Evolutionary conservation across 2,888 invertebrate species (phyloP).

Genomic region (Cistogaster globosa): DNA sequence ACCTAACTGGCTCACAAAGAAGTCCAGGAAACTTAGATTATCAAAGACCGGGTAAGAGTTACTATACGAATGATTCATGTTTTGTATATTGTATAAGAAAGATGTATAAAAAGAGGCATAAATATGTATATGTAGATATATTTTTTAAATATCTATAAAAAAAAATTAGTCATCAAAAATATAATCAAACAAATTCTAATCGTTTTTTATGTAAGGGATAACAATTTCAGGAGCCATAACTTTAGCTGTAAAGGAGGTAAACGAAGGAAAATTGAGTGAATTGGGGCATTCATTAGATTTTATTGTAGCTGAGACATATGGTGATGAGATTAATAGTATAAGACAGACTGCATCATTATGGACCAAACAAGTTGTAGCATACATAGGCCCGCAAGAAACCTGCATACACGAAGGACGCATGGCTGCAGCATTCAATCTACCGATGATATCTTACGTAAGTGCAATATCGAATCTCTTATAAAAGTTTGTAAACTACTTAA

Average conservation of each 20-base stretch:
- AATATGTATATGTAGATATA: too few species aligned
- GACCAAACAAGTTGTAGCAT: constrained; percentile 92
- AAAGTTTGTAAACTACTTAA: neutral
- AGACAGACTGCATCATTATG: constrained; percentile 92
- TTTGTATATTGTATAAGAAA: too few species aligned
- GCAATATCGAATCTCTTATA: neutral
- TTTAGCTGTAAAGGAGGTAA: constrained; percentile 92
- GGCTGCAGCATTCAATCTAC: constrained; percentile 96
- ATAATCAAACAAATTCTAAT: neutral
- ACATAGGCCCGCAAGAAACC: constrained; percentile 92
- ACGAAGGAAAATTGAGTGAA: constrained; percentile 84
- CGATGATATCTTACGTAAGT: constrained; percentile 98
- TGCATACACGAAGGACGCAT: constrained; percentile 96
- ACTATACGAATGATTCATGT: too few species aligned
- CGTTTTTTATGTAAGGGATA: constrained; percentile 81
- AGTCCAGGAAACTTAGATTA: constrained; percentile 91
- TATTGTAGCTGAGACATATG: constrained; percentile 94
- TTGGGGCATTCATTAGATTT: constrained; percentile 90
- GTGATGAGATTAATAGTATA: constrained; percentile 94
- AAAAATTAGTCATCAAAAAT: neutral
- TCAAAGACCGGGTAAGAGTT: constrained; percentile 87
- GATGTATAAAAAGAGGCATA: too few species aligned
- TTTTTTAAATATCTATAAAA: too few species aligned
- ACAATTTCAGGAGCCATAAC: constrained; percentile 92
- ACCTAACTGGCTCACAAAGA: constrained; percentile 92